Evolutionary conservation across 2,113 vertebrate species (phyloP).

Genomic region (Raja brachyura): DNA sequence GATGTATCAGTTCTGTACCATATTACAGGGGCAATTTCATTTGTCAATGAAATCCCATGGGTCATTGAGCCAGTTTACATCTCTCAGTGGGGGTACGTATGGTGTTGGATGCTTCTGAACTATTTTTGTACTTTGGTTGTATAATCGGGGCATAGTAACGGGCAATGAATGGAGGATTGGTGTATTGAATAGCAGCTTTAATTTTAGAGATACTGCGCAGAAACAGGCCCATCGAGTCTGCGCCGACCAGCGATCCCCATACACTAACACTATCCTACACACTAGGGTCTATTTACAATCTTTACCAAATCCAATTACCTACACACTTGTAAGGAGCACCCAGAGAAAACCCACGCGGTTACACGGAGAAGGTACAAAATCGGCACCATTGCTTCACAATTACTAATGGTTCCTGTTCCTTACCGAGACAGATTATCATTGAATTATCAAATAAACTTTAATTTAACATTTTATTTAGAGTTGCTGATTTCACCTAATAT

Average conservation of each 20-base stretch:
- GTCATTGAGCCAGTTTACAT: slow-evolving; percentile 98
- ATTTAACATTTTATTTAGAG: background rate
- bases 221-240: no score
- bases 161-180: background rate
- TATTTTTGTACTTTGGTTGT: background rate
- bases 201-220: no score
- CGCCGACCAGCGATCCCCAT: no score
- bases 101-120: background rate
- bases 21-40: slow-evolving; percentile 96
- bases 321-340: no score
- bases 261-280: no score
- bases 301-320: no score
- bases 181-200: background rate
- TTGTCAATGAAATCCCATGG: slow-evolving; percentile 98
- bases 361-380: no score
- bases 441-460: no score
- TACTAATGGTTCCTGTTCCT: background rate
- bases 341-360: no score
- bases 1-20: slow-evolving; percentile 95
- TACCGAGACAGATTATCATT: background rate
- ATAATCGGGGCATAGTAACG: background rate
- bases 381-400: background rate
- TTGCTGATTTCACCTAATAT: background rate
- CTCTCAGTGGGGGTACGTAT: slow-evolving; percentile 89
- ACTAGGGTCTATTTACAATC: no score